These are phyloP conservation scores for Argopecten irradians DNA, from an alignment of 1,140 invertebrate species.

Conservation along the genomic window DNA sequence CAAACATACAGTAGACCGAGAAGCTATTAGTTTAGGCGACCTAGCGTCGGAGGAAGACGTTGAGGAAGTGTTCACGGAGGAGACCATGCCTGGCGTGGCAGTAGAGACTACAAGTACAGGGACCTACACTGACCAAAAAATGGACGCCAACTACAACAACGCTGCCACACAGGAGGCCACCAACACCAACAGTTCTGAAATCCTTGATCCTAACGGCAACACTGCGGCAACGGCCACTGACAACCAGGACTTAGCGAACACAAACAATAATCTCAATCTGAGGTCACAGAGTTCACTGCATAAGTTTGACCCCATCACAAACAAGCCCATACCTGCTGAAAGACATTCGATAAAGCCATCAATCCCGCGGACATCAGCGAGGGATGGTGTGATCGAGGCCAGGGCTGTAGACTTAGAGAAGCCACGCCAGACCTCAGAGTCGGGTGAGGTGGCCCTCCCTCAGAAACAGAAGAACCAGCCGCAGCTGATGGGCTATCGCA, in stretches of 20 bases:
- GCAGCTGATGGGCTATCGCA: conserved; percentile 63
- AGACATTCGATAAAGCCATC: not conserved
- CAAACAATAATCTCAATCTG: conserved; percentile 17
- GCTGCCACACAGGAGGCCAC: not conserved
- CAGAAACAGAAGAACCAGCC: conserved; percentile 58
- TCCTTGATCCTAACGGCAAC: not conserved
- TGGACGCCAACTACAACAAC: not conserved
- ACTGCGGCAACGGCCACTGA: not conserved
- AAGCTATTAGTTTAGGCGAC: not conserved
- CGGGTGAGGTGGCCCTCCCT: conserved; percentile 42
- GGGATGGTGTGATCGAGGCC: not conserved
- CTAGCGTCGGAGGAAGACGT: not conserved
- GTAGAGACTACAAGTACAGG: not conserved
- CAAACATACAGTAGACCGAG: not conserved
- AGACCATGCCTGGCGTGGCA: not conserved
- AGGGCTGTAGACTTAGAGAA: not conserved
- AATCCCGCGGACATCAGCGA: not conserved
- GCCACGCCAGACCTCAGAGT: not conserved
- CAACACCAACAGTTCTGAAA: not conserved
- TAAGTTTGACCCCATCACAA: conserved; percentile 13
- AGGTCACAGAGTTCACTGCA: not conserved
- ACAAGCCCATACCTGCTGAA: not conserved
- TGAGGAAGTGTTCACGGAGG: conserved; percentile 10
- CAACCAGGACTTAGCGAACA: not conserved
- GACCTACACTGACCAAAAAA: not conserved